Evolutionary conservation across 2,797 vertebrate genomes (phyloP).

Genomic region (Sarcoramphus papa): DNA sequence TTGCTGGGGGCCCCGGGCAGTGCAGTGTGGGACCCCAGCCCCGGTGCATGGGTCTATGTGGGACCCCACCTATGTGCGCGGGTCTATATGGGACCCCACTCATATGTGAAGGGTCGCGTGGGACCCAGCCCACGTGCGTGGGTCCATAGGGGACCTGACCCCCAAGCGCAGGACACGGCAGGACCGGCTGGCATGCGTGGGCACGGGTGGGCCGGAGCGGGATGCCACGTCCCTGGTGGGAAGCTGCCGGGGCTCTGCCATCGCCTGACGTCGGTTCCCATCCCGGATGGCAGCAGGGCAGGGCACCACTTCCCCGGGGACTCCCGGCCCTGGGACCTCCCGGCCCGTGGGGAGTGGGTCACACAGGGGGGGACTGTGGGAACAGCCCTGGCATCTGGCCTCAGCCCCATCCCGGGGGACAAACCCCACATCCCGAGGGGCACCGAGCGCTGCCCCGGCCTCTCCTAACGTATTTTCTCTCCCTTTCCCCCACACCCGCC

Average conservation of each 20-base stretch:
- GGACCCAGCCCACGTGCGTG: accelerated
- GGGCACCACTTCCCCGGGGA: background rate
- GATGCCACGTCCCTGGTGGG: background rate
- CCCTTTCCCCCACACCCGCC: background rate
- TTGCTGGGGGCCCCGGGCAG: accelerated
- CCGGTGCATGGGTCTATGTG: accelerated
- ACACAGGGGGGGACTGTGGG: background rate
- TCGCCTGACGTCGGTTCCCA: constrained; percentile 25
- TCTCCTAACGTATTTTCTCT: background rate
- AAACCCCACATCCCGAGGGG: background rate
- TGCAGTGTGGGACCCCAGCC: background rate
- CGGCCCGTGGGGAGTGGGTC: background rate
- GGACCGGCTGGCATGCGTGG: background rate
- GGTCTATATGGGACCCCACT: accelerated
- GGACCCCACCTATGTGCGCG: accelerated
- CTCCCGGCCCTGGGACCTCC: background rate
- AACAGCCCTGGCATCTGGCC: background rate
- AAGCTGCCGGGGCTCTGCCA: background rate
- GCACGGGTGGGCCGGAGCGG: background rate
- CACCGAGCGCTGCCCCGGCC: background rate
- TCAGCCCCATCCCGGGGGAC: background rate
- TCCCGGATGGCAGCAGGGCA: background rate
- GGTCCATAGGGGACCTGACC: background rate
- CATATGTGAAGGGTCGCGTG: too few relatives aligned
- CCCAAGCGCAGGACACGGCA: background rate